These are phyloP conservation scores for Thomomys bottae DNA, from an alignment of 2,113 vertebrate genomes.

Conservation along the genomic window DNA sequence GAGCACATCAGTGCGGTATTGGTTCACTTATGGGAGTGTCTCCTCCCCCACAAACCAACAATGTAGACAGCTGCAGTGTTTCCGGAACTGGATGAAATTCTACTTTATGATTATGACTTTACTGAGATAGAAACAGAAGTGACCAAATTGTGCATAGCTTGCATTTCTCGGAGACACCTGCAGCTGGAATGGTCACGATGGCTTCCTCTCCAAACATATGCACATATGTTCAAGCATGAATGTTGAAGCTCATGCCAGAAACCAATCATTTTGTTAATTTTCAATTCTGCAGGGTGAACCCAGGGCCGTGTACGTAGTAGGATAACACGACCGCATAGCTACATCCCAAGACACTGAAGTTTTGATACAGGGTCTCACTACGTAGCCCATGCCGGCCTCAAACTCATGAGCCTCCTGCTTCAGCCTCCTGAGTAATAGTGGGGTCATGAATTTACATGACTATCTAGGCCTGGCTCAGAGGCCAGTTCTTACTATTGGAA, in stretches of 20 bases:
- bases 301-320: no score
- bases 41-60: neutral
- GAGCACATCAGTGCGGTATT: fast-evolving
- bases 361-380: no score
- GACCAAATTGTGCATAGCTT: neutral
- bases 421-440: no score
- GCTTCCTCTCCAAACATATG: neutral
- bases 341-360: no score
- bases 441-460: no score
- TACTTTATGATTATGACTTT: neutral
- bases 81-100: neutral
- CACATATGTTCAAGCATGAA: fast-evolving
- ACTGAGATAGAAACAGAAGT: neutral
- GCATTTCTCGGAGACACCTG: neutral
- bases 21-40: neutral
- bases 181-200: fast-evolving
- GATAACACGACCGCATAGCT: no score
- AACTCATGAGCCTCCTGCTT: no score
- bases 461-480: neutral
- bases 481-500: neutral
- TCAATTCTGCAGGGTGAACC: no score
- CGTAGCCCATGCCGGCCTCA: no score
- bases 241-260: neutral
- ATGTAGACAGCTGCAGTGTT: neutral
- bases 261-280: neutral